Percentiles rank a stretch among this genome's conserved stretches.
phyloP scores from a whole-genome alignment of 2,113 vertebrate genomes.

The Heterochromis multidens region DNA sequence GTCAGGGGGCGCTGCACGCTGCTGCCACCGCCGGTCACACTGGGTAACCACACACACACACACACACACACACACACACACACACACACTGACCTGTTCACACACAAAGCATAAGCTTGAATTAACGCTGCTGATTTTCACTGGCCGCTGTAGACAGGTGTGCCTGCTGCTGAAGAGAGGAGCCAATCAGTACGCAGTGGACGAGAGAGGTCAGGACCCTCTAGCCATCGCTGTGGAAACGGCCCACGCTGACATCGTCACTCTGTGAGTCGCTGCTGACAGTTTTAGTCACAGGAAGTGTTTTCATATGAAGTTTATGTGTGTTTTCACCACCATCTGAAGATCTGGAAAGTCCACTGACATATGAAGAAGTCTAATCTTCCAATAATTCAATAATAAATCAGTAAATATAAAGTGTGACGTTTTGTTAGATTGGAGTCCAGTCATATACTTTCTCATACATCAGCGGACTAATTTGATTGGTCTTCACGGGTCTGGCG shows the following conservation, averaged over 20 bases:
- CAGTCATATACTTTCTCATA: not conserved
- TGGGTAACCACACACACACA: constrained; percentile 40
- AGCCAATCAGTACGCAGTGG: constrained; percentile 81
- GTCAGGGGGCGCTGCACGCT: constrained; percentile 73
- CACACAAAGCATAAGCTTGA: fast-evolving
- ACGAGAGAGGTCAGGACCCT: constrained; percentile 76
- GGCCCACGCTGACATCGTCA: constrained; percentile 78
- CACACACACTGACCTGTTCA: not conserved
- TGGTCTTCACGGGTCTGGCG: not conserved
- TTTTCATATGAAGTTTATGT: not conserved
- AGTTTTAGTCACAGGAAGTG: not conserved
- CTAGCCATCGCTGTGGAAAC: constrained; percentile 77
- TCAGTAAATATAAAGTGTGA: not conserved
- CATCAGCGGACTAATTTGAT: not conserved
- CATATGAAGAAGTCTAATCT: not conserved
- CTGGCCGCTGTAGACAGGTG: constrained; percentile 65
- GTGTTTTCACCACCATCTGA: not conserved
- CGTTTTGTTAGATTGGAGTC: not conserved
- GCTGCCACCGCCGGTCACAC: constrained; percentile 76
- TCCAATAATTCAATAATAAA: no score
- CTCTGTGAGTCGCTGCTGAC: constrained; percentile 66
- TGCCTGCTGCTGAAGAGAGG: constrained; percentile 78
- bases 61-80: not conserved
- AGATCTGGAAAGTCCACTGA: not conserved
- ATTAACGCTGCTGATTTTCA: not conserved